Base-by-base conservation (phyloP, 2,797 vertebrate species). In the Pagetopsis macropterus region DNA sequence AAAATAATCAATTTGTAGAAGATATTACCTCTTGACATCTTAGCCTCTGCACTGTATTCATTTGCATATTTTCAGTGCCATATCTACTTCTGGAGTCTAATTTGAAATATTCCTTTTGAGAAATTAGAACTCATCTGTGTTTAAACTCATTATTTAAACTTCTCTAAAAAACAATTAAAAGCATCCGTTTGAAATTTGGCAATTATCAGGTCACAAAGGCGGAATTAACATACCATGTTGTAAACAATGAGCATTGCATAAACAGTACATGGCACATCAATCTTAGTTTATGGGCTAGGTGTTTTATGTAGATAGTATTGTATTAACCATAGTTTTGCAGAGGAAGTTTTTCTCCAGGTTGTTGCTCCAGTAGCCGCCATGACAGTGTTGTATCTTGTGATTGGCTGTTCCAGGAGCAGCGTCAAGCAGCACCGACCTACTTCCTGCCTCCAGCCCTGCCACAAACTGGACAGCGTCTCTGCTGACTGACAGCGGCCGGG, bases 391-490 rank as follows among this genome's bases (percentile, higher is more conserved):
- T n/a, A 2, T 80, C 56, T 37, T 81, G 49, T 86, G 80, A 77
- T 57, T 77, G 82, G 21, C 73, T 56, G 75, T 56, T 85, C 5
- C 86, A 99, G 98, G 97, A 84, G 96, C 97, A 59, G 96, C 96
- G 57, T 97, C 96, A 2, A 97, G 97, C 89, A 97, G 96, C 88
- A 97, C 96, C 3, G 97, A 99, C 86, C 94, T 99, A 65, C 94
- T 99, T 52, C 98, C 97, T 0, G 94, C 96, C 74, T 96, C 97
- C 56, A 94, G 93, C 63, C 56, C 93, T 2, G 86, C 95, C 72
- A 92, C 96, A 63, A 98, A 97, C 90, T 99, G 98, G 98, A 99
- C 97, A 3, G 92, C 92, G 2, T 95, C 95, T 16, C 95, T 99
- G 56, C 89, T 96, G 76, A 96, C 95, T 60, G 98, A 98, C 91